phyloP scores from a whole-genome alignment of 2,797 vertebrate species.

The Urocyon cinereoargenteus region DNA sequence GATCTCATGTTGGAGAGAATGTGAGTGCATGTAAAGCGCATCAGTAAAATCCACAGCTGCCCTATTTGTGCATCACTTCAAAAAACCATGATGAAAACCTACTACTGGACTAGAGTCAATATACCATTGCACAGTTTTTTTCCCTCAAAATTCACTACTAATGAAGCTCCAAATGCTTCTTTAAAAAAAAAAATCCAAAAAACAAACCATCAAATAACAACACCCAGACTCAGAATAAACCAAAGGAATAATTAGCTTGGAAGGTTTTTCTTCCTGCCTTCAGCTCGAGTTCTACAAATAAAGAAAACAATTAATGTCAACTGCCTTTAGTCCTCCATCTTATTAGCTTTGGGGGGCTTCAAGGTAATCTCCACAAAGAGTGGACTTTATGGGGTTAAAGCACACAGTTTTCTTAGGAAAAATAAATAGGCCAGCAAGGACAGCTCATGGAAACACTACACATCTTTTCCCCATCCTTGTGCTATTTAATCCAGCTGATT shows the following conservation, averaged over 20 bases:
- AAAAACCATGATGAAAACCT: neutral
- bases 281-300: neutral
- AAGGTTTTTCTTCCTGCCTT: constrained; percentile 11
- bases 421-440: neutral
- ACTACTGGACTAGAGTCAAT: neutral
- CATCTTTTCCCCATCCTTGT: neutral
- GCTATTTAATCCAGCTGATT: neutral
- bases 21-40: neutral
- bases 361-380: constrained; percentile 22
- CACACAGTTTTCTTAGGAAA: neutral
- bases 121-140: neutral
- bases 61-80: neutral
- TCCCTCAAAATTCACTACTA: constrained; percentile 25
- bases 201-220: neutral
- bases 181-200: neutral
- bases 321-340: neutral
- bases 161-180: neutral
- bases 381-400: neutral
- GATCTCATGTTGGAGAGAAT: neutral
- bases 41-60: neutral
- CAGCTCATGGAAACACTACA: neutral
- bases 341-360: neutral
- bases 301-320: constrained; percentile 53
- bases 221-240: constrained; percentile 13
- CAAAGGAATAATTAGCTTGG: constrained; percentile 34